phyloP scores from a whole-genome alignment of 2,113 vertebrate species.

The Tyrannus savana region DNA sequence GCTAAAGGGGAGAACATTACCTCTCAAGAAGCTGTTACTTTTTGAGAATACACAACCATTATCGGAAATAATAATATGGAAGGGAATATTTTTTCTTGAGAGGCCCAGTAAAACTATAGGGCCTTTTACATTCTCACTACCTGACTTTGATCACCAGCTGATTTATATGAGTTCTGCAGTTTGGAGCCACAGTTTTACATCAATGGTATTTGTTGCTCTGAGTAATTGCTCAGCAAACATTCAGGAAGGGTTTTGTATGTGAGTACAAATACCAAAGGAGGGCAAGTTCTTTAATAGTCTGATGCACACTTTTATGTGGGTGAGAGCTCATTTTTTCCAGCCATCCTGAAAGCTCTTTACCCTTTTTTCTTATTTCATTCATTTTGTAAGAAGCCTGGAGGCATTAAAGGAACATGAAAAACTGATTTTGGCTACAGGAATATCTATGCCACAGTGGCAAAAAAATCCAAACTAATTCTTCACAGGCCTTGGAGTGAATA shows the following conservation, averaged over 20 bases:
- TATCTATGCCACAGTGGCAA: background rate
- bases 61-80: background rate
- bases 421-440: background rate
- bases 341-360: background rate
- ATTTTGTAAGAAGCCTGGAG: background rate
- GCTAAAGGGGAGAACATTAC: slow-evolving; percentile 11
- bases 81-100: background rate
- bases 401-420: background rate
- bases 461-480: background rate
- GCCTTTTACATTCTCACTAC: background rate
- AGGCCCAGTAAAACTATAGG: background rate
- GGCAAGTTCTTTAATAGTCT: background rate
- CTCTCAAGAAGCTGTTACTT: slow-evolving; percentile 8
- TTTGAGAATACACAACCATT: background rate
- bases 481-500: background rate
- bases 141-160: background rate
- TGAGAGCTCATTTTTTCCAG: background rate
- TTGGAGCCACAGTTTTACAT: background rate
- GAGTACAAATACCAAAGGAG: background rate
- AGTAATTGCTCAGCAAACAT: background rate
- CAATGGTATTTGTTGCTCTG: background rate
- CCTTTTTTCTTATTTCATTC: background rate
- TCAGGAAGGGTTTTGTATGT: background rate
- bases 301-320: background rate
- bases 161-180: background rate